Base-by-base conservation (phyloP, 1,140 invertebrate species). In the Tigriopus japonicus region DNA sequence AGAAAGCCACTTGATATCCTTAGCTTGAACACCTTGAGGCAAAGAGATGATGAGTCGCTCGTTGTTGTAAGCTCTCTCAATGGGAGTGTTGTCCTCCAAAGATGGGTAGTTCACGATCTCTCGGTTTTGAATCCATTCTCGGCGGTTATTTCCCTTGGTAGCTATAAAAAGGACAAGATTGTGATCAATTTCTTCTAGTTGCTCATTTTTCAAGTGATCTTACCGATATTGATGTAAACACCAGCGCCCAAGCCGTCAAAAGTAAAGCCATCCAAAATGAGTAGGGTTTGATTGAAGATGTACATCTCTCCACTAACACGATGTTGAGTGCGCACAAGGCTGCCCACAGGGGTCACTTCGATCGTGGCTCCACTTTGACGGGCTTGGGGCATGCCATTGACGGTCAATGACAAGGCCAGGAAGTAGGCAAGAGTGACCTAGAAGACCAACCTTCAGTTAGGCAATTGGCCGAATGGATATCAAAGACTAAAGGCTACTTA, bases 151-250 rank as follows among this genome's bases (percentile, higher is more conserved):
- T 58, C 55, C 55, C 40, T 58, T 23, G 13, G 55, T 58, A 17
- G 55, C 55, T 42, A 42, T 15, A 54, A 28, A 54, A 23, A 3
- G 45, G 21, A 23, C 3, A 23, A 10, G 15, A 23, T 51, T 51
- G 15, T 5, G 10, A 51, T 5, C 7, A 9, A 51, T 7, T 7
- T 17, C 21, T 13, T 13, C 3, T 5, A 51, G 7, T 17, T 17
- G 45, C 3, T 17, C 45, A 2, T 5, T 5, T 51, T 2, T 19
- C 9, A 51, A 51, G 45, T 49, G 19, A 49, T 5, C 28, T 12
- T 60, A 42, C 28, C 58, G 23, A 60, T 52, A 41, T 61, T 17
- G 40, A 61, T 55, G 40, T 61, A 61, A 19, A 61, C 59, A 56
- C 59, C 59, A 23, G 40, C 21, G 10, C 59, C 59, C 24, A 54